phyloP scores from a whole-genome alignment of 2,113 vertebrate genomes.

The Alaudala cheleensis region DNA sequence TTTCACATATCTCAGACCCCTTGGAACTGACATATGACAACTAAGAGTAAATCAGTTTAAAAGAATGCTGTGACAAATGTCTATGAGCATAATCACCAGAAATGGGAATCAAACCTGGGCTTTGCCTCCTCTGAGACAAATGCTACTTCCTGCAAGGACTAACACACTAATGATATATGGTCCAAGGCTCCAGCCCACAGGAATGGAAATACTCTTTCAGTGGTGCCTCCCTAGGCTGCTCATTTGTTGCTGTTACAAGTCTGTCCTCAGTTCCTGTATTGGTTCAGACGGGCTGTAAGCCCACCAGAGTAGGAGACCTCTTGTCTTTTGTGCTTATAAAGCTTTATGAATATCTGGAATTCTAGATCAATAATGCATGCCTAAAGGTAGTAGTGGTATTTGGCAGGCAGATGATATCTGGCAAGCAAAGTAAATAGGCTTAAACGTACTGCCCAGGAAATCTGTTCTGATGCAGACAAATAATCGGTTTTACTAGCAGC shows the following conservation, averaged over 20 bases:
- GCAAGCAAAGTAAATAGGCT: background rate
- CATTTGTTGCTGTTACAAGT: background rate
- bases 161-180: background rate
- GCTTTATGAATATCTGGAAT: background rate
- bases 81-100: background rate
- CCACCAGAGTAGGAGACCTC: background rate
- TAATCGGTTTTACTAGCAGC: background rate
- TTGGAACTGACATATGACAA: fast-evolving
- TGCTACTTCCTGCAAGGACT: background rate
- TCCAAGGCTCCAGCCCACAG: background rate
- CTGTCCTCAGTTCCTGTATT: background rate
- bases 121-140: background rate
- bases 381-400: background rate
- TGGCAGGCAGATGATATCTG: background rate
- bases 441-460: background rate
- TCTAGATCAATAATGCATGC: background rate
- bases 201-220: background rate
- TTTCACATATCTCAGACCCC: background rate
- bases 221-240: background rate
- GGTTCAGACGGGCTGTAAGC: background rate
- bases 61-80: background rate
- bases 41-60: background rate
- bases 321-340: background rate
- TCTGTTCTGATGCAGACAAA: background rate
- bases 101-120: background rate